Percentiles rank a stretch among this genome's conserved stretches.
Evolutionary conservation across 2,888 invertebrate species (phyloP).

Genomic region (Nezara viridula): DNA sequence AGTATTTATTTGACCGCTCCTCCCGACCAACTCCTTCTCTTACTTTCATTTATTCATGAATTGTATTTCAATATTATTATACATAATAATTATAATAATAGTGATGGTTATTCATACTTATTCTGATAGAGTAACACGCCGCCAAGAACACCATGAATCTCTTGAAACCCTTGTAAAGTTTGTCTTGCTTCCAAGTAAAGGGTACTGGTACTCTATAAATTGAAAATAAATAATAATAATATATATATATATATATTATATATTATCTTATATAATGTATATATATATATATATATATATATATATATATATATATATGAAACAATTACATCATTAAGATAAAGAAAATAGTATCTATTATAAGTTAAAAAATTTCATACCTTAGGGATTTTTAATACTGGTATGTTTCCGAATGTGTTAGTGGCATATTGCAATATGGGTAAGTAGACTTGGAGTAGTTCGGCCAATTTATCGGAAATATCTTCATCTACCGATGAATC

Average conservation of each 20-base stretch:
- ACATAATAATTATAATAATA: not conserved
- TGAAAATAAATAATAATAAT: not conserved
- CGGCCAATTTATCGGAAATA: conserved; percentile 82
- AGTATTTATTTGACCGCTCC: too few species aligned
- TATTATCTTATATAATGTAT: too few species aligned
- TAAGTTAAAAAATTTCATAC: conserved; percentile 69
- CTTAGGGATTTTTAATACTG: conserved; percentile 85
- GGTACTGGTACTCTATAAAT: conserved; percentile 82
- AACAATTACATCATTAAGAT: conserved; percentile 22
- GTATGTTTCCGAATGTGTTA: conserved; percentile 86
- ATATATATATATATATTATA: too few species aligned
- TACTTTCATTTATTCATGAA: too few species aligned
- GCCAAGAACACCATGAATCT: conserved; percentile 83
- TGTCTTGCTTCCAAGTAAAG: conserved; percentile 90
- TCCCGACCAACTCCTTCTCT: too few species aligned
- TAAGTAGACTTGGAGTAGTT: conserved; percentile 90
- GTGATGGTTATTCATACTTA: conserved; percentile 79
- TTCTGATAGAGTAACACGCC: conserved; percentile 90
- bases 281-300: too few species aligned
- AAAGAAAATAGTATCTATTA: not conserved
- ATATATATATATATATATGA: too few species aligned
- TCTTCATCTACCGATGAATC: conserved; percentile 69
- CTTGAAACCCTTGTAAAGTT: conserved; percentile 86
- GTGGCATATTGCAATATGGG: conserved; percentile 87
- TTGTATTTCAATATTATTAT: not conserved